These are phyloP conservation scores for Cricetomys ansorgei DNA, from an alignment of 2,113 vertebrate genomes.

Conservation along the genomic window DNA sequence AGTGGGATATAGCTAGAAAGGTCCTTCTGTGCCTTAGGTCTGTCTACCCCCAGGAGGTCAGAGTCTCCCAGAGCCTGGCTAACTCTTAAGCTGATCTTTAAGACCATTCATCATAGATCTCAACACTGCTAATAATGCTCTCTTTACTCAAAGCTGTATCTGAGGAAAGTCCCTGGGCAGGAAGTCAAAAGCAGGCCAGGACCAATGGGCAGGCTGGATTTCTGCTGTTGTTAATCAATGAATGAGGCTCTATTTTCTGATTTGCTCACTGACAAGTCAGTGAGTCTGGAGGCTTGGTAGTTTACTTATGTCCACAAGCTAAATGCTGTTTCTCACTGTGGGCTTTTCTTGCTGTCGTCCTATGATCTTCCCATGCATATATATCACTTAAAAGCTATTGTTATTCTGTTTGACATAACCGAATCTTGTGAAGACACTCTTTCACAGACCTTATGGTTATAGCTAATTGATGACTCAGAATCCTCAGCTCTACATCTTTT, in stretches of 20 bases:
- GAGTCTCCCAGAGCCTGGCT: constrained; percentile 47
- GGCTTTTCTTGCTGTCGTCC: constrained; percentile 45
- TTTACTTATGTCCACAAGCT: constrained; percentile 35
- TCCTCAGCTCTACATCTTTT: constrained; percentile 65
- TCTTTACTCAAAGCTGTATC: constrained; percentile 41
- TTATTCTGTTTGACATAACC: constrained; percentile 66
- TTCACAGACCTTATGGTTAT: constrained; percentile 52
- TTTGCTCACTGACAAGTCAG: constrained; percentile 23
- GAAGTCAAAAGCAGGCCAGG: constrained; percentile 8
- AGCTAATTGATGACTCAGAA: constrained; percentile 66
- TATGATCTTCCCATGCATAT: constrained; percentile 71
- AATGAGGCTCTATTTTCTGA: constrained; percentile 37
- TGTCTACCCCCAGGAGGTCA: not conserved
- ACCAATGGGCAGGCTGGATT: not conserved
- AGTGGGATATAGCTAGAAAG: too few relatives aligned
- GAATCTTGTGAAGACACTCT: constrained; percentile 62
- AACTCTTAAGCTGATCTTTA: constrained; percentile 59
- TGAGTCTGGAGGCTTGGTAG: constrained; percentile 59
- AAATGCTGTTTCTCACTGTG: constrained; percentile 60
- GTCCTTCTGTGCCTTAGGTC: constrained; percentile 4
- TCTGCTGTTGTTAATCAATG: not conserved
- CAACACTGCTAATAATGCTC: constrained; percentile 54
- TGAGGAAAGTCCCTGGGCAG: constrained; percentile 38
- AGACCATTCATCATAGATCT: constrained; percentile 55
- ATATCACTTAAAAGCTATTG: constrained; percentile 77